A percentile compares a stretch with the other conserved stretches of the same genome.
These are phyloP conservation scores for Pardosa pseudoannulata DNA, from an alignment of 2,888 invertebrate genomes.

Conservation along the genomic window DNA sequence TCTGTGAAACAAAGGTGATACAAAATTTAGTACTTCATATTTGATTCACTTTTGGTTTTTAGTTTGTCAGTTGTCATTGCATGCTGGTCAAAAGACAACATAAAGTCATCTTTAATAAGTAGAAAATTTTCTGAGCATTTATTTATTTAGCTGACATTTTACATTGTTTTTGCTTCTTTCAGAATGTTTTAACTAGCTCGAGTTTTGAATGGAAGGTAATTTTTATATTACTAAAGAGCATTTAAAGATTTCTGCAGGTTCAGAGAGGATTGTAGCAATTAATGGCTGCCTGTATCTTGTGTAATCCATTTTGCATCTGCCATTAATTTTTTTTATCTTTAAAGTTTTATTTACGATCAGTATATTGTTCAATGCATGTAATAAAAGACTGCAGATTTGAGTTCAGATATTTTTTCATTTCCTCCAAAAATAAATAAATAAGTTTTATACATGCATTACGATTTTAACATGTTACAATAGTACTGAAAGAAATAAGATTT, in stretches of 20 bases:
- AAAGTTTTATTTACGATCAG: conserved; percentile 56
- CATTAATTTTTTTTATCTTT: conserved; percentile 49
- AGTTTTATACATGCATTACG: too few relatives aligned
- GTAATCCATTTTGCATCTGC: conserved; percentile 44
- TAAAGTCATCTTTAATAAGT: too few relatives aligned
- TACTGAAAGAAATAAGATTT: too few relatives aligned
- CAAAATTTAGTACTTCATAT: too few relatives aligned
- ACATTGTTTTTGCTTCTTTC: too few relatives aligned
- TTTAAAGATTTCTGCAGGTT: conserved; percentile 52
- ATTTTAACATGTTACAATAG: too few relatives aligned
- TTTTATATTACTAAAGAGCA: not conserved
- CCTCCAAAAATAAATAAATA: too few relatives aligned
- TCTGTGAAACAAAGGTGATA: too few relatives aligned
- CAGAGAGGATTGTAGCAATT: conserved; percentile 50
- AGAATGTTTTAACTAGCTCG: too few relatives aligned
- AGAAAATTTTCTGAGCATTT: too few relatives aligned
- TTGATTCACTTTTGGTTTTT: not conserved
- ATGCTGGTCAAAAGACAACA: not conserved
- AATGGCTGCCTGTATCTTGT: conserved; percentile 47
- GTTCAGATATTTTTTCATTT: conserved; percentile 43
- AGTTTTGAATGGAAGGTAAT: not conserved
- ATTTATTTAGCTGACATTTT: too few relatives aligned
- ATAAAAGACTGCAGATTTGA: conserved; percentile 64
- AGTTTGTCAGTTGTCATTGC: not conserved
- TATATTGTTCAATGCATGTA: conserved; percentile 64